Evolutionary conservation across 92 coral and sea anemone genomes (phyloP), one percentile per base, ranked within the genome.

Genomic region (Plumapathes pennacea): DNA sequence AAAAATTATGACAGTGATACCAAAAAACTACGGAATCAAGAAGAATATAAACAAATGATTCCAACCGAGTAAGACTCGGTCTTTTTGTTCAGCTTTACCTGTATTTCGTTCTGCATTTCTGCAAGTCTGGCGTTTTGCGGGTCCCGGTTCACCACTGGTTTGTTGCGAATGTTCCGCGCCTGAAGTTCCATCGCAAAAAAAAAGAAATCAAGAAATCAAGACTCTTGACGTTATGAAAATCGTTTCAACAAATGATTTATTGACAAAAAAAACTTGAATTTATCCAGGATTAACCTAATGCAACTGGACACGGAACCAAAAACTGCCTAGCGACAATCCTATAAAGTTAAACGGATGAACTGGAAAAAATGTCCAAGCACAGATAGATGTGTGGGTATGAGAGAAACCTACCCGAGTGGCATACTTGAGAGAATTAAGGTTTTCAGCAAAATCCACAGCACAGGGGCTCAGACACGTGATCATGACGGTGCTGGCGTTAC

Each of bases 391-490:
- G n/a, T n/a, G n/a, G n/a, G n/a, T n/a, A n/a, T n/a, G n/a, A n/a
- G n/a, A n/a, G 0, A 4, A 4, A 61, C 94, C 63, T 57, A 92
- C 98, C 84, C 98, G 80, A 9, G 96, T 92, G 2, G 98, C 98
- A 56, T 86, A 92, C 55, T 92, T 92, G 48, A 92, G 28, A 0
- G 98, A 86, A 78, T 92, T 92, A 29, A 88, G 54, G 73, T 92
- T 92, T 54, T 92, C 98, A 26, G 96, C 98, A 46, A 92, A 85
- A 81, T 92, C 96, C 26, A 65, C 85, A 4, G 90, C 98, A 39
- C 96, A 89, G 38, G 98, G 98, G 34, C 98, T 92, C 10, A 92
- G 69, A 33, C 98, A 92, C 3, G 98, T 81, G n/a, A 92, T 71
- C 98, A 92, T 92, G 11, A 88, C 79, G 0, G 98, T 92, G n/a